phyloP scores from a whole-genome alignment of 2,113 vertebrate genomes.

The Pimephales promelas region DNA sequence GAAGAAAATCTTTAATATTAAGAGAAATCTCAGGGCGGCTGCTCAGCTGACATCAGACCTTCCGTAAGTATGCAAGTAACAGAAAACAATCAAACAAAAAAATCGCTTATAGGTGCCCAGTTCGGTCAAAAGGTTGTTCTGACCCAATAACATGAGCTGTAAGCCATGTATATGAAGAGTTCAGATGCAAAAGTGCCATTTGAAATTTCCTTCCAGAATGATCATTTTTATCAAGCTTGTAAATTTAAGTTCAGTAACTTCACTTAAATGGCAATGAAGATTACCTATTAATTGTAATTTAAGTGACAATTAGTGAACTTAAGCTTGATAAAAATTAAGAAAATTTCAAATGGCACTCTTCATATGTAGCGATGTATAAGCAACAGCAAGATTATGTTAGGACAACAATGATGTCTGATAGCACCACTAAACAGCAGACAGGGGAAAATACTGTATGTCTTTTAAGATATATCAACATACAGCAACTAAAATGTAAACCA shows the following conservation, averaged over 20 bases:
- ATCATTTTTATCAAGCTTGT: too few species aligned
- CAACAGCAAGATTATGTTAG: background rate
- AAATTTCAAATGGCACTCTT: too few species aligned
- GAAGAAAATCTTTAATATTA: background rate
- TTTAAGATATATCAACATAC: background rate
- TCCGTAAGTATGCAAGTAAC: too few species aligned
- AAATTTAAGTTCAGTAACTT: too few species aligned
- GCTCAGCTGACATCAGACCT: background rate
- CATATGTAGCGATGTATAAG: too few species aligned
- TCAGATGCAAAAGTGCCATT: too few species aligned
- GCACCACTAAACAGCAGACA: background rate
- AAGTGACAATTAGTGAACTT: too few species aligned
- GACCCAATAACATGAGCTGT: background rate
- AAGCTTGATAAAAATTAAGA: too few species aligned
- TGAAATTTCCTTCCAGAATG: too few species aligned
- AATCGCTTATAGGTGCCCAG: background rate
- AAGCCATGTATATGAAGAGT: background rate
- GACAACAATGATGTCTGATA: background rate
- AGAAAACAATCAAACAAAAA: background rate
- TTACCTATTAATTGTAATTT: too few species aligned
- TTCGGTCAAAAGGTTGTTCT: background rate
- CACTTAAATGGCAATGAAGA: too few species aligned
- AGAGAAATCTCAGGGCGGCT: background rate
- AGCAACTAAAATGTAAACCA: background rate
- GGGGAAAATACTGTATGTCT: background rate